Evolutionary conservation across 2,888 invertebrate species (phyloP).

Genomic region (Slavum lentiscoides): DNA sequence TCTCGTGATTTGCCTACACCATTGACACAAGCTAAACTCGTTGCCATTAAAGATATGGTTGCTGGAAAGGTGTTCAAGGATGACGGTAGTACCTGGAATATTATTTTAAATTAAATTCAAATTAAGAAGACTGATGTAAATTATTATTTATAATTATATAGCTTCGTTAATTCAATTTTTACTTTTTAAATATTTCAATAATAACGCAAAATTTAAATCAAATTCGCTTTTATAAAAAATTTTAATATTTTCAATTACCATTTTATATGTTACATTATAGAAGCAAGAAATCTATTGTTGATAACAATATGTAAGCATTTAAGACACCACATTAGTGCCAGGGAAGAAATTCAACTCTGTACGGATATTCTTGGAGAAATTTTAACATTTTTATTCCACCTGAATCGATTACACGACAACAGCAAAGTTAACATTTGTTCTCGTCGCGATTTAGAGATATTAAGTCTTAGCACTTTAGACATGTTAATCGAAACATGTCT

Average conservation of each 20-base stretch:
- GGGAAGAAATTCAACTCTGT: constrained; percentile 81
- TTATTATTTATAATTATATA: background rate
- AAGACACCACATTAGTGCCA: constrained; percentile 76
- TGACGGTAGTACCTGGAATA: constrained; percentile 63
- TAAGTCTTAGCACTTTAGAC: constrained; percentile 79
- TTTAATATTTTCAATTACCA: background rate
- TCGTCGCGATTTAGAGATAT: constrained; percentile 78
- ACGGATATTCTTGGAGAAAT: constrained; percentile 87
- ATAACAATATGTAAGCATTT: constrained; percentile 84
- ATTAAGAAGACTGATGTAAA: constrained; percentile 53
- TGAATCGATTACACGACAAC: constrained; percentile 60
- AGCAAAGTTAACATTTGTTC: constrained; percentile 39
- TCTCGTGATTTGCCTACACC: constrained; percentile 69
- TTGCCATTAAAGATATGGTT: constrained; percentile 80
- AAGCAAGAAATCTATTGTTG: constrained; percentile 81
- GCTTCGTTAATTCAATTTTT: background rate
- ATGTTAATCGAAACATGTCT: constrained; percentile 84
- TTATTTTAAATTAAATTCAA: background rate
- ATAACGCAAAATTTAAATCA: background rate
- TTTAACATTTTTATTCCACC: constrained; percentile 68
- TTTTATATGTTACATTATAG: constrained; percentile 61
- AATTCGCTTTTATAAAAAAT: background rate
- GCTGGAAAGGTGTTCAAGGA: constrained; percentile 74
- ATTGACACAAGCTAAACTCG: constrained; percentile 78
- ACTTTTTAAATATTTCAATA: constrained; percentile 10